Evolutionary conservation across 2,113 vertebrate genomes (phyloP).

Genomic region (Sinocyclocheilus grahami): DNA sequence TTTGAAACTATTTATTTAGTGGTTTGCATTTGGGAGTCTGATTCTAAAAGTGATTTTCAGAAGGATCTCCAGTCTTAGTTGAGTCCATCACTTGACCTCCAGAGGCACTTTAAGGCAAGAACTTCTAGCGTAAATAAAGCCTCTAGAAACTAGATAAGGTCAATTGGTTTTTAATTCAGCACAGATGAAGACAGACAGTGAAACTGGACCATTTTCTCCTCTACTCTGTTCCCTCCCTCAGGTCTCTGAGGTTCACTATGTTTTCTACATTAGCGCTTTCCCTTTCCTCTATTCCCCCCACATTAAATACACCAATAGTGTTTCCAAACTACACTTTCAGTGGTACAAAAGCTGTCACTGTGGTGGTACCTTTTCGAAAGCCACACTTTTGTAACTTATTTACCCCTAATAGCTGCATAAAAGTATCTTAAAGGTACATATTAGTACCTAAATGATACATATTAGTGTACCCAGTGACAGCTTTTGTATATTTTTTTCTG

Average conservation of each 20-base stretch:
- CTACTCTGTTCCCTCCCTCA: constrained; percentile 24
- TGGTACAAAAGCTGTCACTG: background rate
- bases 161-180: constrained; percentile 64
- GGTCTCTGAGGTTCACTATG: constrained; percentile 25
- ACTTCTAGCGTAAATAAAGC: constrained; percentile 68
- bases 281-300: constrained; percentile 42
- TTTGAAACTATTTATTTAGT: background rate
- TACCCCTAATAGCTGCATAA: background rate
- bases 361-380: background rate
- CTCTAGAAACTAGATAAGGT: constrained; percentile 59
- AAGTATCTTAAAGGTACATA: background rate
- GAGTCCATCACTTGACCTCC: constrained; percentile 48
- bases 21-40: background rate
- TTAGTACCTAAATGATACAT: background rate
- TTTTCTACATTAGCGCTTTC: background rate
- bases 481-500: background rate
- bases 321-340: background rate
- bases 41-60: background rate
- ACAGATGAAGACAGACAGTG: constrained; percentile 67
- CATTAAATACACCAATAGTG: background rate
- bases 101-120: constrained; percentile 58
- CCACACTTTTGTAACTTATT: background rate
- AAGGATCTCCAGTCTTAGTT: constrained; percentile 34
- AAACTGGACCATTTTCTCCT: constrained; percentile 36
- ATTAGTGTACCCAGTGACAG: background rate